Percentiles rank a stretch among this genome's conserved stretches.
Conservation (phyloP, 2,797 vertebrate genomes). For the Sebastes umbrosus region DNA sequence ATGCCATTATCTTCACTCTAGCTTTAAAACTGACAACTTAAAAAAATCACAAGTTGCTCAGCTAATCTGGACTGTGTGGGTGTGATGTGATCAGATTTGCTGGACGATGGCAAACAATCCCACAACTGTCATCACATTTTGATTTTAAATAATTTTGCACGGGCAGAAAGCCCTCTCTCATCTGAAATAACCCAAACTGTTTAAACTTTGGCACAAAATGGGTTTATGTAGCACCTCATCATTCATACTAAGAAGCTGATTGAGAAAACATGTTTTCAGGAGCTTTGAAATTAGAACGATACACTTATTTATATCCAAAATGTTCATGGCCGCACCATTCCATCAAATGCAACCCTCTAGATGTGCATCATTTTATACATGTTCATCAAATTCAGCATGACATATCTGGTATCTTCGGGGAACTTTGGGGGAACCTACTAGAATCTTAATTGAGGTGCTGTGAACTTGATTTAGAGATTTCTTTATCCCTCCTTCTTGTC, state of each 20-base stretch:
- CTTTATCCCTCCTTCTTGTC: constrained; percentile 11
- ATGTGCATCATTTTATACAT: not conserved
- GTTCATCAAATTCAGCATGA: not conserved
- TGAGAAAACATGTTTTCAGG: not conserved
- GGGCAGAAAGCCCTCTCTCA: not conserved
- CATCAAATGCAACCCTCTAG: not conserved
- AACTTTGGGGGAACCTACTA: not conserved
- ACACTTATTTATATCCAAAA: not conserved
- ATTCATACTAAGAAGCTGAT: not conserved
- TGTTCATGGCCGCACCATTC: not conserved
- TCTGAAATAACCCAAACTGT: not conserved
- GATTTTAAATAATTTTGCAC: not conserved
- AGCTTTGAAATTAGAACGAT: not conserved
- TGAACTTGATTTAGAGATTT: constrained; percentile 37
- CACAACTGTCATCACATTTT: not conserved
- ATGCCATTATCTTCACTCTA: too few species aligned
- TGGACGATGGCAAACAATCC: not conserved
- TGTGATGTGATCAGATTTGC: too few species aligned
- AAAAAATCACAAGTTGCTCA: too few species aligned
- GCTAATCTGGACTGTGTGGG: too few species aligned
- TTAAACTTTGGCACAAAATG: not conserved
- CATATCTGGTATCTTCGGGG: not conserved
- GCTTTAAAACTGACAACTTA: too few species aligned
- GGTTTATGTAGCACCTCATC: not conserved
- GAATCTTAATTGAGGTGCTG: constrained; percentile 12